Evolutionary conservation across 37 sponge, comb jelly and placozoan genomes (phyloP).

Genomic region (Sycon ciliatum): DNA sequence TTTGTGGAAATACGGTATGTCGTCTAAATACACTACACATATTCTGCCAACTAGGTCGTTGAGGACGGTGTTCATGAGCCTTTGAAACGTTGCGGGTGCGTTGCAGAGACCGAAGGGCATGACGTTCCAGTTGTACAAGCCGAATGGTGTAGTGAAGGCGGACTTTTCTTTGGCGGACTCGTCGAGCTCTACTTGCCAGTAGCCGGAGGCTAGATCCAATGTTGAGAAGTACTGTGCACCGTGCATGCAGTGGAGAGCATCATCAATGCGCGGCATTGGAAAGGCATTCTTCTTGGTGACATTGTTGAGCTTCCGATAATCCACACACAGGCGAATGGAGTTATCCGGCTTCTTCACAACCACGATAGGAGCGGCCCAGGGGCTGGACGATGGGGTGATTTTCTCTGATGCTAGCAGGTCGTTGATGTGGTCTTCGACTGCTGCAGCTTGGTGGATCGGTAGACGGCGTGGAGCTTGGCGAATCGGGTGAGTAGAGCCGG

Average conservation of each 20-base stretch:
- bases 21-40: slow-evolving; percentile 2
- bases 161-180: slow-evolving; percentile 21
- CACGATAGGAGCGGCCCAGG: slow-evolving; percentile 44
- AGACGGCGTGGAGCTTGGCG: too few relatives aligned
- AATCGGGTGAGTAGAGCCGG: too few relatives aligned
- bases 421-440: too few relatives aligned
- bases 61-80: not conserved
- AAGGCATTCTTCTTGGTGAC: slow-evolving; percentile 39
- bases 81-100: slow-evolving; percentile 33
- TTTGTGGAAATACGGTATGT: too few relatives aligned
- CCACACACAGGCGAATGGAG: slow-evolving; percentile 41
- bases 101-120: slow-evolving; percentile 47
- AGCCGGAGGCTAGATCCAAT: slow-evolving; percentile 34
- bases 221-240: slow-evolving; percentile 31
- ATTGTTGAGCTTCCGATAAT: slow-evolving; percentile 44
- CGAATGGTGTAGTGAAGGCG: slow-evolving; percentile 22
- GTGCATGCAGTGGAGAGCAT: slow-evolving; percentile 26
- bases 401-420: too few relatives aligned
- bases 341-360: slow-evolving; percentile 50
- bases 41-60: not conserved
- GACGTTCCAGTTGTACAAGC: slow-evolving; percentile 20
- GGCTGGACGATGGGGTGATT: slow-evolving; percentile 41
- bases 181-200: slow-evolving; percentile 45
- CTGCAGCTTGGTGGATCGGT: too few relatives aligned
- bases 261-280: slow-evolving; percentile 45